Conservation (phyloP, 1,140 invertebrate genomes). For the Euglossa dilemma region DNA sequence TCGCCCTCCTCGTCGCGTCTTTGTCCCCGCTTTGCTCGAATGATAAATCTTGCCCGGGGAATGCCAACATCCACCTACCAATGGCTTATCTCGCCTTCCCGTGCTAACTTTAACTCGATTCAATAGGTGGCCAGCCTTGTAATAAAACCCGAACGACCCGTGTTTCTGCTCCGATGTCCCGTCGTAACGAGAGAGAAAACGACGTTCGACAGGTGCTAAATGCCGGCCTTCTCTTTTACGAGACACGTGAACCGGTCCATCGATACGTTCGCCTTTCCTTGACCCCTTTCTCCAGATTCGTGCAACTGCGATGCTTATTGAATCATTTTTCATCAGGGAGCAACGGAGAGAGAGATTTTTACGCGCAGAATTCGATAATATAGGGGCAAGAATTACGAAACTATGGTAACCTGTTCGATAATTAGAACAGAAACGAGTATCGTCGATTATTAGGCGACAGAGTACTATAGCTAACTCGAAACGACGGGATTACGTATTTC, state of each 20-base stretch:
- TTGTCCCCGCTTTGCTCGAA: slow-evolving; percentile 18
- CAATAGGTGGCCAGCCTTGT: neutral
- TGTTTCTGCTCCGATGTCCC: neutral
- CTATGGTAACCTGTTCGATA: no score
- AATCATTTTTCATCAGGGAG: no score
- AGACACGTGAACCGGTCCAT: neutral
- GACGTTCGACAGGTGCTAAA: neutral
- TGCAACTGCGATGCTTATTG: neutral
- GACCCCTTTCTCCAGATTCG: neutral
- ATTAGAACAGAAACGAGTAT: no score
- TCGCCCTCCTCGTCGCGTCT: neutral
- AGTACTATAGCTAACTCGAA: no score
- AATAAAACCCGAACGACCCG: neutral
- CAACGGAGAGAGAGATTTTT: no score
- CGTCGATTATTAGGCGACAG: no score
- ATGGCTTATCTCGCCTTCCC: neutral
- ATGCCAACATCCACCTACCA: neutral
- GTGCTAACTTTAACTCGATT: slow-evolving; percentile 11
- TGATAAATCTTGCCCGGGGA: slow-evolving; percentile 24
- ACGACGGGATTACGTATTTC: no score
- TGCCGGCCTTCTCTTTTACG: neutral
- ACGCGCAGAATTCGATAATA: no score
- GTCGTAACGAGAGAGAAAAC: neutral
- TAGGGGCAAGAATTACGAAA: no score
- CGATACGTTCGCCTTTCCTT: neutral